Base-by-base conservation (phyloP, 92 coral and sea anemone genomes). In the Desmophyllum pertusum region DNA sequence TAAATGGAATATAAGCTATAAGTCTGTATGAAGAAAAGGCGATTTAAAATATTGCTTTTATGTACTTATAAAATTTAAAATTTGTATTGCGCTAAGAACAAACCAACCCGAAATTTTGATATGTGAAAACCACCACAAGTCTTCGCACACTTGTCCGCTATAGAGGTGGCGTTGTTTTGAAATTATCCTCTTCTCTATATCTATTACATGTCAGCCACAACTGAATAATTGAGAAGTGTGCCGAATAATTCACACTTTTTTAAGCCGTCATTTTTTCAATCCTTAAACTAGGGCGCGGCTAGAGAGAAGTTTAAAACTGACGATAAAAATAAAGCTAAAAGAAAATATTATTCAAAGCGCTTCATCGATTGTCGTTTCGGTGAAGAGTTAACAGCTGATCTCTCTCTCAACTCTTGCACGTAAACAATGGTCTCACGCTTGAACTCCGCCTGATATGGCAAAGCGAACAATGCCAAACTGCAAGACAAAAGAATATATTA, bases 401-500 rank as follows among this genome's bases (percentile, higher is more conserved):
- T 51, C 69, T 53, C 31, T 23, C 13, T 57, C 33, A 8, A 15
- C 33, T 38, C 25, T n/a, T 2, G 39, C 27, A 13, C 40, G 78
- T 55, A 81, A 70, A 70, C 69, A 81, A 81, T 25, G 42, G 42
- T 30, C n/a, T 39, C 67, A 57, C 75, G 88, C 88, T 36, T 78
- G 81, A 61, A 29, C 19, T 77, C 88, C 81, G 70, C 10, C 73
- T 7, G 70, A 77, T 29, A 83, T 53, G 64, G 30, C 65, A 19
- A 33, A 23, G 66, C 43, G 82, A 83, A 77, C 84, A 72, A 62
- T 37, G 15, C 51, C 9, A 27, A 68, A 50, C 38, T 39, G 11
- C 52, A 21, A 75, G 66, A 88, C 91, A 88, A 88, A 88, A 84
- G 91, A 88, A 88, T 88, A 74, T 14, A 88, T 88, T 88, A 81